Evolutionary conservation across 2,888 invertebrate genomes (phyloP).

Genomic region (Rhyacophila evoluta): DNA sequence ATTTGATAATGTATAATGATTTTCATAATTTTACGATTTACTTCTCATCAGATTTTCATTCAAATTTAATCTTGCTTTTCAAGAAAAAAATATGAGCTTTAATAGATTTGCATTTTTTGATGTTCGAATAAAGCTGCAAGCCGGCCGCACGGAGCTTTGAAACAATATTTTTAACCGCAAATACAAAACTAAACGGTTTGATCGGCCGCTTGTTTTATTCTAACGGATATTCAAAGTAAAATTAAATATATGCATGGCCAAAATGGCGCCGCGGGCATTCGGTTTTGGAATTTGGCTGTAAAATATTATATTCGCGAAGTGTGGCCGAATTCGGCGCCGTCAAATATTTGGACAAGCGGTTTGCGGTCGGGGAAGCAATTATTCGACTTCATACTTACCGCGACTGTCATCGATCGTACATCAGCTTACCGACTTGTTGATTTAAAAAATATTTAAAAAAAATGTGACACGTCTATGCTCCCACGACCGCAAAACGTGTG

Average conservation of each 20-base stretch:
- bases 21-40: too few species aligned
- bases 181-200: neutral
- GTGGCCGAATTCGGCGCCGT: neutral
- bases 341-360: constrained; percentile 17
- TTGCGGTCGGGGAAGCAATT: neutral
- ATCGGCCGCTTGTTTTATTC: neutral
- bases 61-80: too few species aligned
- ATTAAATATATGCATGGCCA: neutral
- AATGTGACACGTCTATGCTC: neutral
- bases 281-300: neutral
- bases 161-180: neutral
- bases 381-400: neutral
- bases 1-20: too few species aligned
- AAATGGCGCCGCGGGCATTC: neutral
- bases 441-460: neutral
- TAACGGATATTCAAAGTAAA: neutral
- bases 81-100: too few species aligned
- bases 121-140: too few species aligned
- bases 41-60: too few species aligned
- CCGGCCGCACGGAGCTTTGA: neutral
- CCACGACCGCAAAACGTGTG: neutral
- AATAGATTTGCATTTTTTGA: too few species aligned
- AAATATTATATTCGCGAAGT: neutral
- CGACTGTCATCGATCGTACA: neutral
- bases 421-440: neutral